Evolutionary conservation across 2,113 vertebrate genomes (phyloP).

Genomic region (Pardalotus punctatus): DNA sequence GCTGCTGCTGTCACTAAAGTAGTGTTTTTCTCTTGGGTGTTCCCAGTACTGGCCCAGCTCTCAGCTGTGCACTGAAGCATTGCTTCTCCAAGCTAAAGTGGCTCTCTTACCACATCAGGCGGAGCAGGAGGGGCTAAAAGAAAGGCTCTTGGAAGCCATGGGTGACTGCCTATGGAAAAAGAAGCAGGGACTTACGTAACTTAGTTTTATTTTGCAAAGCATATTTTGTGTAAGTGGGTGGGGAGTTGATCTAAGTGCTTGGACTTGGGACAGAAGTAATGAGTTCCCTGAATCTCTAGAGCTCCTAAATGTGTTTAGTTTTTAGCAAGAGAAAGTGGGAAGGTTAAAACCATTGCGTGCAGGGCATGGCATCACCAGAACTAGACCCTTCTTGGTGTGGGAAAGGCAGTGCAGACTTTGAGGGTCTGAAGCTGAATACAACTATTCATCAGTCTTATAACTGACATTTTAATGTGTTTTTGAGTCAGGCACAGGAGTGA

Average conservation of each 20-base stretch:
- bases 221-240: neutral
- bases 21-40: neutral
- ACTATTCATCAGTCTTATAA: neutral
- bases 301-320: neutral
- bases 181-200: neutral
- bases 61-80: neutral
- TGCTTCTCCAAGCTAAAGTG: neutral
- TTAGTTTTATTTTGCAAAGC: neutral
- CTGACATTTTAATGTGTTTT: neutral
- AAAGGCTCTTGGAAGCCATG: neutral
- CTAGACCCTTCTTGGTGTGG: neutral
- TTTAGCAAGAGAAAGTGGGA: neutral
- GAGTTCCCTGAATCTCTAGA: neutral
- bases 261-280: neutral
- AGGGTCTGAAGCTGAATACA: neutral
- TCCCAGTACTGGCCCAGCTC: neutral
- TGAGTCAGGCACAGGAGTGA: neutral
- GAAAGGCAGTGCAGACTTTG: neutral
- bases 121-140: neutral
- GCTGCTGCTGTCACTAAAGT: neutral
- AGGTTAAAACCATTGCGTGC: neutral
- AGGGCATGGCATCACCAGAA: neutral
- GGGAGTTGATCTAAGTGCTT: neutral
- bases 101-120: neutral
- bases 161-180: neutral